These are phyloP conservation scores for Heliconius aoede DNA, from an alignment of 2,888 invertebrate genomes.

Conservation along the genomic window DNA sequence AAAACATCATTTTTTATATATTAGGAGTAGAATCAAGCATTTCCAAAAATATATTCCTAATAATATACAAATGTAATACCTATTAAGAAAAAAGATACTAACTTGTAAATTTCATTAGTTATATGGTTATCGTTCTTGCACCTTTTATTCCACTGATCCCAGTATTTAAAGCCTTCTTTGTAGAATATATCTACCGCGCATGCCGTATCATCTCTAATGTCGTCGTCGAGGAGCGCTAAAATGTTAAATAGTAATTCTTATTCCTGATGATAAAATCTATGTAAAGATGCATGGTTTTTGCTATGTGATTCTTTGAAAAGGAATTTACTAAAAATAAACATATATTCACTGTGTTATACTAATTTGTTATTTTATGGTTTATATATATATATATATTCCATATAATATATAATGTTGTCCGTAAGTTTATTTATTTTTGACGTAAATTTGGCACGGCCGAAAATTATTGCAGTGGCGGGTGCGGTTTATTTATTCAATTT, in stretches of 20 bases:
- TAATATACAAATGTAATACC: background rate
- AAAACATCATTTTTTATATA: too few species aligned
- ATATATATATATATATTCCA: too few species aligned
- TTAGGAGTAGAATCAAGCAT: too few species aligned
- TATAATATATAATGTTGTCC: too few species aligned
- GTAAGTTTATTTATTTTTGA: too few species aligned
- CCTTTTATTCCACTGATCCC: conserved; percentile 70
- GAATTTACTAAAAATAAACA: background rate
- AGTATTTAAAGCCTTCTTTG: conserved; percentile 74
- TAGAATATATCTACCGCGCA: conserved; percentile 73
- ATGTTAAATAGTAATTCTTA: conserved; percentile 20
- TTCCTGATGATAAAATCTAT: conserved; percentile 1
- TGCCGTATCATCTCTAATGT: conserved; percentile 72
- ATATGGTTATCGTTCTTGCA: conserved; percentile 74
- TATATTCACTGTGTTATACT: background rate
- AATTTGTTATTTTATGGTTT: background rate
- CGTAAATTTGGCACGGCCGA: too few species aligned
- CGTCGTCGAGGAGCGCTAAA: conserved; percentile 72
- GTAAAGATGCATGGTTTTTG: conserved; percentile 3
- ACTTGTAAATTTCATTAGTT: conserved; percentile 76
- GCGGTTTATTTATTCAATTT: too few species aligned
- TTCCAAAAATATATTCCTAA: too few species aligned
- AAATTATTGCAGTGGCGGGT: too few species aligned
- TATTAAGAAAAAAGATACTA: conserved; percentile 47
- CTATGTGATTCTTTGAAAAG: background rate